phyloP scores from a whole-genome alignment of 2,888 invertebrate species.

The Spialia ferax region DNA sequence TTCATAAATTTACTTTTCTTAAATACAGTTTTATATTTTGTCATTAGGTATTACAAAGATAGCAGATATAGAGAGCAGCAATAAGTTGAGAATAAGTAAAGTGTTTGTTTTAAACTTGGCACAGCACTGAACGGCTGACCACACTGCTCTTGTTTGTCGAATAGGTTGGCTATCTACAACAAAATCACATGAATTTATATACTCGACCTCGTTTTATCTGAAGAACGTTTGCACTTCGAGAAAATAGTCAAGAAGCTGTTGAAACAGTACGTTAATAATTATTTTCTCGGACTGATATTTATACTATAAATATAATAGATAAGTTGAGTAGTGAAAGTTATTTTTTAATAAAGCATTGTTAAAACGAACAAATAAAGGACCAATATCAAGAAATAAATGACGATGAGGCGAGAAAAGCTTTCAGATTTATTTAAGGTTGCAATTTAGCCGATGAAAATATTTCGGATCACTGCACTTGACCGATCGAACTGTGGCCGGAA shows the following conservation, averaged over 20 bases:
- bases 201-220: slow-evolving; percentile 23
- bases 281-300: no score
- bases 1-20: no score
- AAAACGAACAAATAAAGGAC: no score
- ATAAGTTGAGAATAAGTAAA: slow-evolving; percentile 26
- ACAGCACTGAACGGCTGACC: slow-evolving; percentile 32
- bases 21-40: not conserved
- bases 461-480: not conserved
- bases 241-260: slow-evolving; percentile 20
- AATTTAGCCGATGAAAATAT: not conserved
- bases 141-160: slow-evolving; percentile 34
- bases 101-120: slow-evolving; percentile 28
- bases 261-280: no score
- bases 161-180: slow-evolving; percentile 1
- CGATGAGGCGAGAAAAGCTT: not conserved
- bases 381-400: no score
- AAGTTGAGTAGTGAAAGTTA: no score
- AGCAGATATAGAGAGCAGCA: not conserved
- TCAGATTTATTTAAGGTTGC: not conserved
- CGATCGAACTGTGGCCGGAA: not conserved
- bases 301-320: no score
- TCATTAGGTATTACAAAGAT: slow-evolving; percentile 4
- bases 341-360: no score
- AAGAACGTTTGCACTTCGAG: slow-evolving; percentile 29
- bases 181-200: slow-evolving; percentile 33